Conservation (phyloP, 1,140 invertebrate species). For the Cydia pomonella region DNA sequence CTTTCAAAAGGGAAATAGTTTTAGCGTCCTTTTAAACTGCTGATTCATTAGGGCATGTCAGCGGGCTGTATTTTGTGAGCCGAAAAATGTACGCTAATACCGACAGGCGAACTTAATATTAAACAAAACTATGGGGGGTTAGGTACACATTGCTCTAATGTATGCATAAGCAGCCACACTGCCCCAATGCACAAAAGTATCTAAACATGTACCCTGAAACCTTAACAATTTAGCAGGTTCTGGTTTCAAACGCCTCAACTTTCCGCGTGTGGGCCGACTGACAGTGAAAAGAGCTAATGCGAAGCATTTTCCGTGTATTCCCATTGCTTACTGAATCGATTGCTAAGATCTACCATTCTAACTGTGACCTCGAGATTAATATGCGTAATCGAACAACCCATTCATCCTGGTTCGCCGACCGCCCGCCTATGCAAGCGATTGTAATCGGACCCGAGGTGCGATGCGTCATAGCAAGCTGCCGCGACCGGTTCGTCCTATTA, state of each 20-base stretch:
- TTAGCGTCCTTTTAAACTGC: no score
- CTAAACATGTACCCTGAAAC: not conserved
- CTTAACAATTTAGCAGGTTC: not conserved
- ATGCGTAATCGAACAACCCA: not conserved
- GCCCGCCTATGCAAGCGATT: not conserved
- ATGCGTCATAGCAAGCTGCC: constrained; percentile 54
- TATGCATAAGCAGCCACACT: no score
- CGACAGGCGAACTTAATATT: no score
- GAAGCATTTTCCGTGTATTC: constrained; percentile 17
- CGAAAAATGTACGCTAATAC: no score
- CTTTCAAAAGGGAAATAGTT: no score
- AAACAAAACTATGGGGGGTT: no score
- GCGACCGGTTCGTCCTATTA: constrained; percentile 61
- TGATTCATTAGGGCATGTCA: no score
- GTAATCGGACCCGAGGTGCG: constrained; percentile 7
- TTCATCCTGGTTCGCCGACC: not conserved
- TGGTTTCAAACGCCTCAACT: not conserved
- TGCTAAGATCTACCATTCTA: no score
- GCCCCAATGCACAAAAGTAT: not conserved
- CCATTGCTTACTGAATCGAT: not conserved
- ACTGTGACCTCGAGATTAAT: not conserved
- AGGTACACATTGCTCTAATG: no score
- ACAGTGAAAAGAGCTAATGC: constrained; percentile 18
- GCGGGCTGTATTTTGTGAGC: no score
- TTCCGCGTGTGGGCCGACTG: not conserved